Evolutionary conservation across 1,140 invertebrate species (phyloP).

Genomic region (Drosophila lacteicornis): DNA sequence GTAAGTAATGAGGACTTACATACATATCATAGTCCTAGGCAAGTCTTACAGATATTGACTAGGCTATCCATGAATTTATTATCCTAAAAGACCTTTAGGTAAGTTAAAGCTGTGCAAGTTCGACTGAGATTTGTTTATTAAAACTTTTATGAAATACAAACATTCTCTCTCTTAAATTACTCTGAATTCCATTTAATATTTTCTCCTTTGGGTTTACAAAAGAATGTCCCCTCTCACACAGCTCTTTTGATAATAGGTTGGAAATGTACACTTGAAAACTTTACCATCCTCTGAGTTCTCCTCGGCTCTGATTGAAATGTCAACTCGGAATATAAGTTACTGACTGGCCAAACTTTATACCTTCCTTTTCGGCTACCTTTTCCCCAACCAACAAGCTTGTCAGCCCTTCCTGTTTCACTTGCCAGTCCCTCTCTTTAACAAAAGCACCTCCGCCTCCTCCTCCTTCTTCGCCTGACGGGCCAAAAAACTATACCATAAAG

Average conservation of each 20-base stretch:
- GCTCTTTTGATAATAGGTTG: background rate
- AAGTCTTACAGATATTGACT: background rate
- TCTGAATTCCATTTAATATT: background rate
- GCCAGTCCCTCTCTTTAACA: background rate
- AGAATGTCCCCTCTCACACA: too few relatives aligned
- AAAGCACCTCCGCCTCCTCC: background rate
- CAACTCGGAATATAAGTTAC: conserved; percentile 11
- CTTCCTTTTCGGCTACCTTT: background rate
- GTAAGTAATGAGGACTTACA: background rate
- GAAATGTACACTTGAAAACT: conserved; percentile 9
- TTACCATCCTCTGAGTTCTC: background rate
- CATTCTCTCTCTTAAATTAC: background rate
- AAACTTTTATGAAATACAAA: too few relatives aligned
- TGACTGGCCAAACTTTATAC: conserved; percentile 9
- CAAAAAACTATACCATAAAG: conserved; percentile 25
- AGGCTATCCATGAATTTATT: too few relatives aligned
- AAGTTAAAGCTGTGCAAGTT: too few relatives aligned
- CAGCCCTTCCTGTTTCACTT: background rate
- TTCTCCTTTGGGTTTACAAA: background rate
- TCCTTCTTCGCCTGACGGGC: background rate
- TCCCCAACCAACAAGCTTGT: background rate
- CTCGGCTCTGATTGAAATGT: conserved; percentile 23
- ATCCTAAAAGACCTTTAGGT: too few relatives aligned
- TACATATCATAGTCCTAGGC: background rate
- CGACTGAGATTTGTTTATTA: too few relatives aligned